These are phyloP conservation scores for Casuarius casuarius DNA, from an alignment of 2,113 vertebrate genomes.

Conservation along the genomic window DNA sequence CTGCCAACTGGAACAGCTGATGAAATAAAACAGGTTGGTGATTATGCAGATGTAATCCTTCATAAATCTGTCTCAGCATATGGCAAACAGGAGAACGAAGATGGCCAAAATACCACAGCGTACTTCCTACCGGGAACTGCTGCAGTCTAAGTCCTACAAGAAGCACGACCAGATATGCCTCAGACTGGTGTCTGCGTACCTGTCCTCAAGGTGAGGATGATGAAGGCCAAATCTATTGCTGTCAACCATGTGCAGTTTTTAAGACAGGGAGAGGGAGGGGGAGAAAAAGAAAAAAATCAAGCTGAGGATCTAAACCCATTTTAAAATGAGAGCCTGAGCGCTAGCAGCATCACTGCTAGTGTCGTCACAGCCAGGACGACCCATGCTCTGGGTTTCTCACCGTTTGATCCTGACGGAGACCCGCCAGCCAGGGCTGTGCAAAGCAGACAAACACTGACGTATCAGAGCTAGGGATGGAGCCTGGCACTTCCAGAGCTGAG, in stretches of 20 bases:
- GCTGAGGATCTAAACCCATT: neutral
- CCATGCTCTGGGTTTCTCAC: neutral
- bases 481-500: neutral
- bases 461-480: neutral
- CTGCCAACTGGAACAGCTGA: constrained; percentile 42
- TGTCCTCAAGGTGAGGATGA: neutral
- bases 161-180: neutral
- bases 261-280: neutral
- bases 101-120: neutral
- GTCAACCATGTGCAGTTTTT: neutral
- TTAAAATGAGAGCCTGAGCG: neutral
- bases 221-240: neutral
- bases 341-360: neutral
- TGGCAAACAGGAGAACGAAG: neutral
- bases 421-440: neutral
- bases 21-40: constrained; percentile 36
- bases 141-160: neutral
- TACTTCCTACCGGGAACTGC: neutral
- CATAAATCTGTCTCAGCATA: constrained; percentile 42
- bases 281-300: neutral
- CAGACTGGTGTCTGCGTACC: rapidly evolving
- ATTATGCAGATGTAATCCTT: constrained; percentile 33
- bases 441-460: neutral
- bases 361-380: neutral
- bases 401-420: neutral